A percentile compares a stretch with the other conserved stretches of the same genome.
Evolutionary conservation across 2,113 vertebrate species (phyloP).

Genomic region (Anarrhichthys ocellatus): DNA sequence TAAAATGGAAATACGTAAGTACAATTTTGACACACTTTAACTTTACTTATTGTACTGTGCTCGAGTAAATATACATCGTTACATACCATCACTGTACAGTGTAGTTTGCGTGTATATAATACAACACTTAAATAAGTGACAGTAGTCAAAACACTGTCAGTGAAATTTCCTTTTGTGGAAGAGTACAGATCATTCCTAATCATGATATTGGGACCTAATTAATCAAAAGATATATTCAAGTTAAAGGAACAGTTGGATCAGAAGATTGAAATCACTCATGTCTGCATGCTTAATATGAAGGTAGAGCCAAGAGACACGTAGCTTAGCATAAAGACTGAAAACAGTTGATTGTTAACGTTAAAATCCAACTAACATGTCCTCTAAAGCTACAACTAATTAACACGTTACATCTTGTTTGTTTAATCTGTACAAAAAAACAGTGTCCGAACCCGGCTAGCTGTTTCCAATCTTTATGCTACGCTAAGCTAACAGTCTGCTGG

Average conservation of each 20-base stretch:
- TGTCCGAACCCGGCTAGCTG: background rate
- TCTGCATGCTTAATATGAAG: background rate
- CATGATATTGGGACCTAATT: background rate
- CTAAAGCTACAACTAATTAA: no score
- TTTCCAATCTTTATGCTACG: background rate
- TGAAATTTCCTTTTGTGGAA: background rate
- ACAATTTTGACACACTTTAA: no score
- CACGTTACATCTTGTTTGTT: background rate
- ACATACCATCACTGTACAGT: no score
- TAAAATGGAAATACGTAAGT: no score
- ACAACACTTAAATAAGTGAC: background rate
- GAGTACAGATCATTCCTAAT: background rate
- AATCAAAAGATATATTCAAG: background rate
- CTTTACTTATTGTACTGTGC: no score
- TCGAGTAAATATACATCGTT: no score
- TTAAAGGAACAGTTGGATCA: background rate
- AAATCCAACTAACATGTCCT: background rate
- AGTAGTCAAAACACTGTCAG: background rate
- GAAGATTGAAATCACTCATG: background rate
- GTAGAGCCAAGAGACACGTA: background rate
- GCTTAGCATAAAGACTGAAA: background rate
- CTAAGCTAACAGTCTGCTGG: background rate
- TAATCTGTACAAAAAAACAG: background rate
- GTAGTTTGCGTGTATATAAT: background rate
- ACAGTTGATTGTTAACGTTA: no score